Conservation (phyloP, 37 sponge, comb jelly and placozoan genomes). For the Cliona cf. orientalis region DNA sequence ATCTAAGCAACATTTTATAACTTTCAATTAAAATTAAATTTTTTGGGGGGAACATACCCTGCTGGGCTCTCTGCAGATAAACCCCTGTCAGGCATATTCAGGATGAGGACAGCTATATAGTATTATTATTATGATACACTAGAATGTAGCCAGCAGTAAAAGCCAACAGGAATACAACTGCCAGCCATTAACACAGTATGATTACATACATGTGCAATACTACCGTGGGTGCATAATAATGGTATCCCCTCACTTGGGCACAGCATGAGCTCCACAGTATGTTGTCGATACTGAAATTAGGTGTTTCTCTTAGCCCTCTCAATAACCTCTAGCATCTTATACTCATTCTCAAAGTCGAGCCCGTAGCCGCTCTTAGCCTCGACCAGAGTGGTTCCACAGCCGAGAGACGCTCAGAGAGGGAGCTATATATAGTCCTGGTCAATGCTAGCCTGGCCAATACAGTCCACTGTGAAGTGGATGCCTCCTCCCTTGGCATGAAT, state of each 20-base stretch:
- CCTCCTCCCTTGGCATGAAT: conserved; percentile 95
- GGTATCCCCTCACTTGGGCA: conserved; percentile 83
- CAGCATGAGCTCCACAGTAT: conserved; percentile 97
- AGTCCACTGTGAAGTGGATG: conserved; percentile 90
- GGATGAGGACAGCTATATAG: no score
- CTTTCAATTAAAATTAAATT: no score
- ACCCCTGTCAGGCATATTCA: no score
- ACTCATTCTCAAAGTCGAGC: conserved; percentile 86
- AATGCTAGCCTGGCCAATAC: conserved; percentile 65
- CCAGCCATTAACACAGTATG: no score
- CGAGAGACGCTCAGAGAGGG: conserved; percentile 53
- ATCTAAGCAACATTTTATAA: no score
- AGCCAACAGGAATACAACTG: no score
- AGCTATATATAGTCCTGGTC: conserved; percentile 72
- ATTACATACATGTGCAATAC: no score
- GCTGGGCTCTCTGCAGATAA: no score
- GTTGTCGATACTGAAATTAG: conserved; percentile 89
- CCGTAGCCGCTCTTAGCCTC: conserved; percentile 99
- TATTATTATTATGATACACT: no score
- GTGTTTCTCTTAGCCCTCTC: conserved; percentile 76
- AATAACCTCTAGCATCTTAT: conserved; percentile 92
- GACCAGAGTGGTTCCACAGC: conserved; percentile 89
- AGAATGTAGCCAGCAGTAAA: no score
- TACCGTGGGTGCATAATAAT: no score
- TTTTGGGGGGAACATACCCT: no score